Base-by-base conservation (phyloP, 1,140 invertebrate species). In the Ctenoplectra terminalis region DNA sequence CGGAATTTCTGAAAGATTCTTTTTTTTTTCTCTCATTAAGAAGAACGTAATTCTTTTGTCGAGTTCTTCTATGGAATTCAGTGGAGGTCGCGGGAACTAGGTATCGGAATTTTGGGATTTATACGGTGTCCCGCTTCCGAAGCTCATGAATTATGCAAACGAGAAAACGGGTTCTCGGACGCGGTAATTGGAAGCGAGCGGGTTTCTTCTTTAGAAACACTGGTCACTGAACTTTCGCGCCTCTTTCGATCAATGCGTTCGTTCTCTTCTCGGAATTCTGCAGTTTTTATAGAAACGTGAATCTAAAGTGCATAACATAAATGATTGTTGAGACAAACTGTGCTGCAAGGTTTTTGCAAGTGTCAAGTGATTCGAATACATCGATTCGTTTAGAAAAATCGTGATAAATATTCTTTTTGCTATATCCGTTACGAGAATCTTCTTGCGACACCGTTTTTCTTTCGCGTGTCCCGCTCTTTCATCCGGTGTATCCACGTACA, bases 101-200 rank as follows among this genome's bases (percentile, higher is more conserved):
- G 48, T 76, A 67, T 67, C n/a, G 74, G 63, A 76, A 76, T 76
- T 76, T 67, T 67, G 61, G 63, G 74, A 67, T 76, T 76, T 76
- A 66, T 67, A 76, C 61, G 34, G 40, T 54, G 26, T 48, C 48
- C 37, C 74, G 20, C n/a, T 67, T 76, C 20, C 64, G 17, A 54
- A 37, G 37, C 43, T 76, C 74, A 76, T 76, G 74, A 76, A 76
- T 67, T 56, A 76, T 76, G 74, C 74, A 76, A n/a, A 40, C 6
- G 9, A 7, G 34, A 26, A 23, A 67, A 54, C 48, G 40, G 48
- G 61, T 76, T 76, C 74, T 29, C 74, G 63, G 56, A 29, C 61
- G 20, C 48, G 74, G 74, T 76, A 76, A 67, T 76, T 50, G 64
- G 63, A 54, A 37, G 13, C 48, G 20, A 76, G 13, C 15, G 61